Percentiles rank a stretch among this genome's conserved stretches.
Evolutionary conservation across 2,888 invertebrate species (phyloP).

Genomic region (Hirudinaria manillensis): DNA sequence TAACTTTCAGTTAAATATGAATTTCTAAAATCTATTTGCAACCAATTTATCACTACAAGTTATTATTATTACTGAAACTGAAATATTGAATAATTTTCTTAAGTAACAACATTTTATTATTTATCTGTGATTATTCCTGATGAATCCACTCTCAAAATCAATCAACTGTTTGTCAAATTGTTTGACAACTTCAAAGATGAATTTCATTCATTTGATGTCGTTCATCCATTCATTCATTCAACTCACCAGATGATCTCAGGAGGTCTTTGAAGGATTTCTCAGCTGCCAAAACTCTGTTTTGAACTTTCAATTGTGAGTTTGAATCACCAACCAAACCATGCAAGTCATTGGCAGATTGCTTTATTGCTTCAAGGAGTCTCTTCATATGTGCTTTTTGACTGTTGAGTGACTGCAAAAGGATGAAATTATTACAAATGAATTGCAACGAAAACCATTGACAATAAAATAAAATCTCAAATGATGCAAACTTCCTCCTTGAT

Average conservation of each 20-base stretch:
- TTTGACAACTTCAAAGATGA: neutral
- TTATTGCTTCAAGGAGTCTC: neutral
- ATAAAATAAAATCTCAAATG: neutral
- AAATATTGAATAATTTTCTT: too few species aligned
- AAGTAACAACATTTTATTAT: too few species aligned
- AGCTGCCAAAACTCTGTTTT: neutral
- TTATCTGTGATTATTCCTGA: too few species aligned
- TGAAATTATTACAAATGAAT: neutral
- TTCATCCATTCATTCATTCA: too few species aligned
- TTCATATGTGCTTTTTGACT: neutral
- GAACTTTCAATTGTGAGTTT: neutral
- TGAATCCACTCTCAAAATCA: neutral
- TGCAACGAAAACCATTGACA: neutral
- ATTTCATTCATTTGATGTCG: neutral
- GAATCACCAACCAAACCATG: neutral
- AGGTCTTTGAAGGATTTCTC: slow-evolving; percentile 8
- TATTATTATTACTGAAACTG: too few species aligned
- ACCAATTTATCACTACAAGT: too few species aligned
- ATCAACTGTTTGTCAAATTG: neutral
- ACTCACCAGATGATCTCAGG: neutral
- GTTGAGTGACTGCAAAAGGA: neutral
- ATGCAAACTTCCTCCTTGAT: neutral
- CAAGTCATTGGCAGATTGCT: neutral
- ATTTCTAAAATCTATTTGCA: too few species aligned
- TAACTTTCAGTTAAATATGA: neutral